Conservation (phyloP, 1,140 invertebrate genomes). For the Cecropterus lyciades region DNA sequence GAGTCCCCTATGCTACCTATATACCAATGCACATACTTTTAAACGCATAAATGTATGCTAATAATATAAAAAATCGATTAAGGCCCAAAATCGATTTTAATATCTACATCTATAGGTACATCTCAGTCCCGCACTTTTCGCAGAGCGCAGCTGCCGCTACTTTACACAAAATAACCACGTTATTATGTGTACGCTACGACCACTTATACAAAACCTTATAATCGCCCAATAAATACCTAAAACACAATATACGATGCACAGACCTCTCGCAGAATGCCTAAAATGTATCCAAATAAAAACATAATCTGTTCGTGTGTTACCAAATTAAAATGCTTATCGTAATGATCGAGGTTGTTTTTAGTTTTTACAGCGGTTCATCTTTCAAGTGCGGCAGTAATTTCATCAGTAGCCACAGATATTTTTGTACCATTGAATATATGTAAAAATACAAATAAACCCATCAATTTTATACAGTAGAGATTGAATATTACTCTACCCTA, state of each 20-base stretch:
- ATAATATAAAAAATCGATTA: too few relatives aligned
- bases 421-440: too few relatives aligned
- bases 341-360: not conserved
- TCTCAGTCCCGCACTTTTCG: not conserved
- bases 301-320: conserved; percentile 8
- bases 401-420: too few relatives aligned
- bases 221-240: conserved; percentile 19
- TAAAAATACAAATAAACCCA: too few relatives aligned
- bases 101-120: not conserved
- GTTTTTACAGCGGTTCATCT: not conserved
- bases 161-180: conserved; percentile 39
- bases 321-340: conserved; percentile 13
- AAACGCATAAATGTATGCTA: too few relatives aligned
- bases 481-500: too few relatives aligned
- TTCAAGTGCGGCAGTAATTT: not conserved
- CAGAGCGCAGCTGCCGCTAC: conserved; percentile 19
- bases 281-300: conserved; percentile 3
- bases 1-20: too few relatives aligned
- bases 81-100: not conserved
- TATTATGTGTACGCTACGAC: conserved; percentile 14
- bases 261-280: not conserved
- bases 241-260: conserved; percentile 9
- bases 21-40: too few relatives aligned
- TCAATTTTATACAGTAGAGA: too few relatives aligned
- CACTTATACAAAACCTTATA: conserved; percentile 19